Base-by-base conservation (phyloP, 2,113 vertebrate genomes). In the Tapirus terrestris region DNA sequence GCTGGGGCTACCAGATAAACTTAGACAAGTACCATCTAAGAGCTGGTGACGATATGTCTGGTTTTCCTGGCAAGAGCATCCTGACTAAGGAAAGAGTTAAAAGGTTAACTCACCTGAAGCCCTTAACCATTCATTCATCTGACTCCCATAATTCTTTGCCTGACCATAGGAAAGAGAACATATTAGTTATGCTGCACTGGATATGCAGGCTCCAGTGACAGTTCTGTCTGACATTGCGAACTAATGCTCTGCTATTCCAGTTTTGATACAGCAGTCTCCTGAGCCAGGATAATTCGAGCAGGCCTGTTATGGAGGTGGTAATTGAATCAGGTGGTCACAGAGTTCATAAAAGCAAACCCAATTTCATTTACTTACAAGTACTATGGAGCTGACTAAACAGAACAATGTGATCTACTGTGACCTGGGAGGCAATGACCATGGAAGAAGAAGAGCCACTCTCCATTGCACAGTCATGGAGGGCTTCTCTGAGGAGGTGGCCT, bases 201-300 rank as follows among this genome's bases (percentile, higher is more conserved):
- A 65, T 2, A 11, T 8, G 4, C 45, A 36, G 20, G 7, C n/a
- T 63, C 53, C 31, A 5, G 0, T 27, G 61, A 23, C 5, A 23
- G 12, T 48, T 82, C 18, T 25, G 17, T 82, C 36, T 70, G 33
- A 36, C 10, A 5, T 0, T 70, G 21, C 7, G 31, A 25, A n/a
- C 5, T 14, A 90, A 21, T 5, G 6, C 2, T 43, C 25, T 13
- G 4, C 51, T 36, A 56, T 6, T 86, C 8, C 25, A 12, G 23
- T 65, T 96, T 36, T 53, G 70, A 3, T 20, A 11, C 4, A 43
- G 51, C 18, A 16, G 21, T 18, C 14, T 82, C 60, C 36, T 3
- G 23, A 65, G 43, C 45, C 29, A 43, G 21, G 31, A 8, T 31
- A 16, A 36, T 21, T 33, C 8, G 6, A 75, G 23, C 45, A 8